These are phyloP conservation scores for Cyprinodon brontotheroides DNA, from an alignment of 2,113 vertebrate genomes.

Conservation along the genomic window DNA sequence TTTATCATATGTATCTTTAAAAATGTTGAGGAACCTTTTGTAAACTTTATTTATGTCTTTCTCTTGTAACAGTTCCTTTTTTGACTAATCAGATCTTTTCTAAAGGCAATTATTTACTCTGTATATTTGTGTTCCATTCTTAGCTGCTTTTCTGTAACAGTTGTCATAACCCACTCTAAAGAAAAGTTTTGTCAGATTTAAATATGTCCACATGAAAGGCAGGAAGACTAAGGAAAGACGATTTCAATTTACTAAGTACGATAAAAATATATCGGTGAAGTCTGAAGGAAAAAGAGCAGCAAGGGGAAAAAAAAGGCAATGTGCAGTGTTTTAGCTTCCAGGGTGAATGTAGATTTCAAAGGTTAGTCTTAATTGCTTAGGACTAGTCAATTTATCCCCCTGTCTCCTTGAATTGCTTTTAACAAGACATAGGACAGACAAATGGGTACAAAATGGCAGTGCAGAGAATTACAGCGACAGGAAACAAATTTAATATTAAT, in stretches of 20 bases:
- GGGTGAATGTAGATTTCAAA: constrained; percentile 37
- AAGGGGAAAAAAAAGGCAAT: neutral
- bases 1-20: too few relatives aligned
- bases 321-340: neutral
- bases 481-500: constrained; percentile 61
- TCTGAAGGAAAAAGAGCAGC: neutral
- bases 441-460: constrained; percentile 28
- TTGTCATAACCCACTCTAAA: too few relatives aligned
- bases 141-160: too few relatives aligned
- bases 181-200: too few relatives aligned
- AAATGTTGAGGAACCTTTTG: too few relatives aligned
- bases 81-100: too few relatives aligned
- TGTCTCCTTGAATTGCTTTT: constrained; percentile 53
- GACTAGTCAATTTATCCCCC: constrained; percentile 29
- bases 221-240: neutral
- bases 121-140: too few relatives aligned
- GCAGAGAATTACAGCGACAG: constrained; percentile 45
- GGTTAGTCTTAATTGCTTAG: neutral
- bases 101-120: too few relatives aligned
- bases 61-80: too few relatives aligned
- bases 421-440: constrained; percentile 38
- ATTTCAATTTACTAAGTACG: constrained; percentile 16
- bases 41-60: too few relatives aligned
- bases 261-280: constrained; percentile 5
- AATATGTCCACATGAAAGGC: constrained; percentile 49